Base-by-base conservation (phyloP, 2,797 vertebrate species). In the Phataginus tetradactyla region DNA sequence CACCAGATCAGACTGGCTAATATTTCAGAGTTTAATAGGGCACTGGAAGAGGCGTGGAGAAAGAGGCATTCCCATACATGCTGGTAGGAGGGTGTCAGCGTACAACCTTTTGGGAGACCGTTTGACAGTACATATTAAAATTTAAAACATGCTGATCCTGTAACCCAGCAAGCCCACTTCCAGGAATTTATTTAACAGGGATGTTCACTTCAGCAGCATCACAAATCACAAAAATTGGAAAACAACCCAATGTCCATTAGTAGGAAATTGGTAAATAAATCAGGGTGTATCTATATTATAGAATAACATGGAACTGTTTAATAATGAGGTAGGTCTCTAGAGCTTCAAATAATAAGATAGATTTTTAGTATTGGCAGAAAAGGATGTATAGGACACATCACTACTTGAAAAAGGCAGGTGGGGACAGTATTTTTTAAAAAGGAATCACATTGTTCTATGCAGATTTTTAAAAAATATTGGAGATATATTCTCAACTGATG, bases 161-260 rank as follows among this genome's bases (percentile, higher is more conserved):
- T 55, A 53, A 61, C 81, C 80, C 53, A 95, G 94, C 63, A 85
- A 88, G 68, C 69, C 61, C 27, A 92, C 78, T 94, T 92, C 68
- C 69, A 83, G 45, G 74, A 95, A 91, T 57, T 86, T 75, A 89
- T 75, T 91, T 96, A 86, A 91, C 18, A 88, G 39, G 64, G 55
- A 69, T 37, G 11, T 84, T 86, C 53, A 49, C 37, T 74, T 89
- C 3, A 37, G 29, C 59, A 86, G 49, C 69, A 75, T 49, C 63
- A 78, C 53, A 90, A 92, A 78, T 78, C 42, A 59, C 15, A 89
- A 69, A 95, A 85, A 45, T 3, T 94, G 63, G 93, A 89, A 89
- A 61, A 72, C 18, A 78, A 79, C 39, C 88, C 77, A 93, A 37
- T 14, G 45, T 86, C 51, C 74, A 61, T 80, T 69, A 86, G 84